A percentile compares a stretch with the other conserved stretches of the same genome.
phyloP scores from a whole-genome alignment of 2,888 invertebrate genomes.

The Sepioteuthis lessoniana region DNA sequence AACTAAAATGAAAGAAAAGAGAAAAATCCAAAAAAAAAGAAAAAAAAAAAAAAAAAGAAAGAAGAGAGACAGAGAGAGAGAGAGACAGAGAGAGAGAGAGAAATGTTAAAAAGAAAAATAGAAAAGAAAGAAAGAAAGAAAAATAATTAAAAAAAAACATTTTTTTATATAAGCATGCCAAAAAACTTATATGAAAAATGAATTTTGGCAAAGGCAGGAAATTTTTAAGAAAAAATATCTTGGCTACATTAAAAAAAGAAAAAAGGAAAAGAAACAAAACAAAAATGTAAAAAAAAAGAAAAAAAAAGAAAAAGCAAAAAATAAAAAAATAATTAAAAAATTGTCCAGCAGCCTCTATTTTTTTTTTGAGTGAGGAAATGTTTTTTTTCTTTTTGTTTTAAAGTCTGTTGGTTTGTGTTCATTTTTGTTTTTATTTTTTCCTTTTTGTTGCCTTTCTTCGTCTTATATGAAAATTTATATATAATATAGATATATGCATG shows the following conservation, averaged over 20 bases:
- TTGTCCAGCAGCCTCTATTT: constrained; percentile 17
- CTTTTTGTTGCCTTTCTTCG: background rate
- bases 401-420: background rate
- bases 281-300: too few species aligned
- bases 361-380: background rate
- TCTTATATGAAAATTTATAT: background rate
- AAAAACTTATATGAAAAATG: background rate
- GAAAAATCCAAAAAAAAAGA: background rate
- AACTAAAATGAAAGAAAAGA: background rate
- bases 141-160: too few species aligned
- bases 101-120: too few species aligned
- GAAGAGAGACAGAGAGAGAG: too few species aligned
- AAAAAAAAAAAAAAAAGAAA: background rate
- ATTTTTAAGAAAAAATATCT: background rate
- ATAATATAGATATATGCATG: background rate
- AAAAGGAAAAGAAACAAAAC: background rate
- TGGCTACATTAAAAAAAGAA: background rate
- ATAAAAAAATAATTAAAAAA: background rate
- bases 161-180: too few species aligned
- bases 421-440: background rate
- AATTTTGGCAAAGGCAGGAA: background rate
- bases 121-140: too few species aligned
- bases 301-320: too few species aligned
- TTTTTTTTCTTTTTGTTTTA: background rate
- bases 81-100: too few species aligned